Base-by-base conservation (phyloP, 2,797 vertebrate species). In the Lacerta viridis region DNA sequence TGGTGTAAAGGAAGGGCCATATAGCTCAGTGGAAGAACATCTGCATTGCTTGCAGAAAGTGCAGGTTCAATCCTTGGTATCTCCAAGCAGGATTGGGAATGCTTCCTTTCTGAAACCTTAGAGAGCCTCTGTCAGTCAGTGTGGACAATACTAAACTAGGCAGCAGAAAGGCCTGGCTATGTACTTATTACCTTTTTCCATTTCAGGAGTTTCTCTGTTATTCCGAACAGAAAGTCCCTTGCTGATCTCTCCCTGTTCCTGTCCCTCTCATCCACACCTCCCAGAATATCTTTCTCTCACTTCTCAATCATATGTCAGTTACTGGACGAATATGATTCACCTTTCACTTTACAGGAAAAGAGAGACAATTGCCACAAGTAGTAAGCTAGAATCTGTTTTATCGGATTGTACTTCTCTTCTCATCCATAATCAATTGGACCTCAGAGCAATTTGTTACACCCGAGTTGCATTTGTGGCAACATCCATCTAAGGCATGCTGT, bases 351-450 rank as follows among this genome's bases (percentile, higher is more conserved):
- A 84, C 75, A 80, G 86, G 90, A 91, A 88, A 36, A 76, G 23
- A 79, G 71, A 72, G 90, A 86, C 80, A 89, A 75, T 87, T 55
- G 74, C 79, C 87, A n/a, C 79, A 87, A 61, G 41, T 82, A 85
- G 75, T 74, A 61, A 84, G 23, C 59, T 84, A 13, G n/a, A 75
- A 55, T 90, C 29, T 85, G 69, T 46, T 23, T 66, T 90, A 69
- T 88, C 39, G 77, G 23, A 84, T 29, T 50, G 75, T 84, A 46
- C 72, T 82, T 89, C 18, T 69, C 64, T 89, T 90, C 85, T 84
- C 41, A 33, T 91, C 86, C 87, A 80, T 69, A 81, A 88, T 87
- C 80, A 90, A 72, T 85, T 93, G 90, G 86, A 81, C 72, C 29
- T 20, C 69, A 33, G 84, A 89, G 23, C 91, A 92, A 90, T 90